A percentile compares a stretch with the other conserved stretches of the same genome.
Evolutionary conservation across 2,888 invertebrate genomes (phyloP).

Genomic region (Quadroppia sp.): DNA sequence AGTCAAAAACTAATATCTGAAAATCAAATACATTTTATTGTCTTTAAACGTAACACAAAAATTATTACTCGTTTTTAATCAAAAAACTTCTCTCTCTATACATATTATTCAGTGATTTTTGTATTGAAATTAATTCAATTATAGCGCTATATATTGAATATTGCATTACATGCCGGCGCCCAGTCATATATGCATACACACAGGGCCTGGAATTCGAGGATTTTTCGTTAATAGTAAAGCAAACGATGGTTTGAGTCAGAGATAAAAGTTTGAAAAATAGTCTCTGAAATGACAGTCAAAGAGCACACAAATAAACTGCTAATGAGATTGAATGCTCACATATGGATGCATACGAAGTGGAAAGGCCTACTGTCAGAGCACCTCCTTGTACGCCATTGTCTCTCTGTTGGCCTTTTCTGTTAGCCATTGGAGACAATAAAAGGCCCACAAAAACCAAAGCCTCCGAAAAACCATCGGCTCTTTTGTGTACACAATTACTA

Average conservation of each 20-base stretch:
- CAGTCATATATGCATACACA: too few species aligned
- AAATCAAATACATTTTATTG: too few species aligned
- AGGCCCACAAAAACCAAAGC: neutral
- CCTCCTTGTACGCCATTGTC: neutral
- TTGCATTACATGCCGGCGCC: too few species aligned
- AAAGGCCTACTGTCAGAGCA: neutral
- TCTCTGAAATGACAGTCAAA: neutral
- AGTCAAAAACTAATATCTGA: too few species aligned
- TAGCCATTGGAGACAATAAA: conserved; percentile 19
- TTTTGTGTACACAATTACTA: conserved; percentile 21
- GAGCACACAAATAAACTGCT: conserved; percentile 26
- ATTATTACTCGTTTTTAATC: too few species aligned
- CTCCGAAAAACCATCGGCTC: conserved; percentile 16
- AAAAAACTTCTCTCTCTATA: too few species aligned
- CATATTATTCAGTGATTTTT: too few species aligned
- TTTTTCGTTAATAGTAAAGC: neutral
- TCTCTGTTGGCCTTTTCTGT: conserved; percentile 2
- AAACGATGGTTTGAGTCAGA: neutral
- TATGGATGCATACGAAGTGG: neutral
- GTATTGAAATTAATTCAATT: too few species aligned
- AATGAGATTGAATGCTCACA: conserved; percentile 17
- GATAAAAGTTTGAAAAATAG: conserved; percentile 24
- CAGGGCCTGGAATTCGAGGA: neutral
- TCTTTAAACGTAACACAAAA: too few species aligned
- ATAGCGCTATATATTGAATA: too few species aligned